A percentile compares a stretch with the other conserved stretches of the same genome.
phyloP scores from a whole-genome alignment of 2,797 vertebrate genomes.

The Acrossocheilus wenchowensis region DNA sequence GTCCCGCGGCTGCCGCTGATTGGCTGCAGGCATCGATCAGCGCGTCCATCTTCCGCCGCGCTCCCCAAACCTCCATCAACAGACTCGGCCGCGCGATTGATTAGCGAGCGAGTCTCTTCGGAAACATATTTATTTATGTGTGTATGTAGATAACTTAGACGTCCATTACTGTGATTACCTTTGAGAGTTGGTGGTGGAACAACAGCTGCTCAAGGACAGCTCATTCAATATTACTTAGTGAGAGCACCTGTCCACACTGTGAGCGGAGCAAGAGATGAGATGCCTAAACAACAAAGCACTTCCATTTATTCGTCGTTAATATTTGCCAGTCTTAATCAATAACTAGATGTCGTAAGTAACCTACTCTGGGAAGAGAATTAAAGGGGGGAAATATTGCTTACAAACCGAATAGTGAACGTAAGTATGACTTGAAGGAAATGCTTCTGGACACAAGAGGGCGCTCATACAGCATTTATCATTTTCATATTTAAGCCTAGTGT shows the following conservation, averaged over 20 bases:
- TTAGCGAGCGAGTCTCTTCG: conserved; percentile 81
- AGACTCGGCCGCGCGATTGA: conserved; percentile 81
- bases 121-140: conserved; percentile 86
- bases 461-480: conserved; percentile 51
- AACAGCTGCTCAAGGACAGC: conserved; percentile 84
- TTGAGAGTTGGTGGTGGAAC: conserved; percentile 80
- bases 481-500: neutral
- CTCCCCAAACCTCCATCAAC: conserved; percentile 81
- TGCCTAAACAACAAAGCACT: conserved; percentile 63
- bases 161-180: conserved; percentile 87
- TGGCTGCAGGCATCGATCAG: conserved; percentile 78
- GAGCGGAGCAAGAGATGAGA: conserved; percentile 59
- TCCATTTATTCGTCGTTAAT: conserved; percentile 43
- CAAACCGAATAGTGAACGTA: neutral
- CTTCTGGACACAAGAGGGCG: conserved; percentile 59
- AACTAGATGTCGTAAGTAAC: conserved; percentile 7
- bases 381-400: neutral
- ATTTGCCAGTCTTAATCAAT: conserved; percentile 25
- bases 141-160: conserved; percentile 83
- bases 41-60: conserved; percentile 78
- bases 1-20: conserved; percentile 66
- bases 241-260: conserved; percentile 72
- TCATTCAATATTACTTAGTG: conserved; percentile 83
- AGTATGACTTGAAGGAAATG: conserved; percentile 14
- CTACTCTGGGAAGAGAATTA: neutral